phyloP scores from a whole-genome alignment of 2,888 invertebrate genomes.

The Nebria salina region DNA sequence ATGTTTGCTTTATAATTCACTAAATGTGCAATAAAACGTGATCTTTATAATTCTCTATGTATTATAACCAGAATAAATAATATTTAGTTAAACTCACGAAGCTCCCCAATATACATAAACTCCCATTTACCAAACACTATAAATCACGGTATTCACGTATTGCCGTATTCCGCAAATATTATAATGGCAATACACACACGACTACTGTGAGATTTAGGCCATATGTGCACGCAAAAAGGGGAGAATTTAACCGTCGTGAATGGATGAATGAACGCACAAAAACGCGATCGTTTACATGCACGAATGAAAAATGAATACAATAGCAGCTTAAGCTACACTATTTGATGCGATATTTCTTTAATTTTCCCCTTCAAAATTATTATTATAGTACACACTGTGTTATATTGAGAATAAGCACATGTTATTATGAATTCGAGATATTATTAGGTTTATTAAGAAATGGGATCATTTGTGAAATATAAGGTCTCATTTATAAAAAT shows the following conservation, averaged over 20 bases:
- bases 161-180: neutral
- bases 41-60: neutral
- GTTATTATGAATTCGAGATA: neutral
- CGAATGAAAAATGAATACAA: neutral
- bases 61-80: neutral
- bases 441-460: no score
- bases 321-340: neutral
- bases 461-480: no score
- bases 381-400: neutral
- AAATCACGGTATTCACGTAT: neutral
- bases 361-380: neutral
- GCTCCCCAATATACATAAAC: neutral
- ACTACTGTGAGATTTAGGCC: neutral
- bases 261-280: neutral
- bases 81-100: neutral
- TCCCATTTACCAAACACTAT: neutral
- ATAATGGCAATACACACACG: neutral
- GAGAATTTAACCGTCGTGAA: neutral
- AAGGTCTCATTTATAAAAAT: no score
- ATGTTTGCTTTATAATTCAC: no score
- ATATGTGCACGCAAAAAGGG: neutral
- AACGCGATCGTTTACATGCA: constrained; percentile 1
- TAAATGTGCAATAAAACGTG: neutral
- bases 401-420: neutral
- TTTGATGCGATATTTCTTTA: neutral